Conservation (phyloP, 2,797 vertebrate species). For the Sebastolobus altivelis region DNA sequence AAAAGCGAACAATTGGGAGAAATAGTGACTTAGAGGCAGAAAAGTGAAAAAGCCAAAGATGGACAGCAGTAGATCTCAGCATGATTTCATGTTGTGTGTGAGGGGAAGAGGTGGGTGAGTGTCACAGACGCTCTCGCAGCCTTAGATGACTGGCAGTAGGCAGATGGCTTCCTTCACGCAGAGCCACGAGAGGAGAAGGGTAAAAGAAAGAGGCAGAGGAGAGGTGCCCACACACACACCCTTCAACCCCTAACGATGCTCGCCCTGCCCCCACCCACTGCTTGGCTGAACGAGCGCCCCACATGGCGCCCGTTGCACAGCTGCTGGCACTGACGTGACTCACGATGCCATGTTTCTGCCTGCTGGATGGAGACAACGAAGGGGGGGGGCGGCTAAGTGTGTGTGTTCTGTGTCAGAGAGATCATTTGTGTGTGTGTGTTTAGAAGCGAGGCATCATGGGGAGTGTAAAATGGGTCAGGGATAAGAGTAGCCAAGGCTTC, state of each 20-base stretch:
- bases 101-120: conserved; percentile 59
- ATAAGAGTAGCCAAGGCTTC: conserved; percentile 71
- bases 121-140: conserved; percentile 58
- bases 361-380: conserved; percentile 60
- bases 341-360: conserved; percentile 73
- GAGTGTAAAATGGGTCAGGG: conserved; percentile 80
- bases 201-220: conserved; percentile 60
- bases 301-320: conserved; percentile 77
- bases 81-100: conserved; percentile 23
- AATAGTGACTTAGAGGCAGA: not conserved
- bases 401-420: conserved; percentile 18
- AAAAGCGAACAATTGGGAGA: not conserved
- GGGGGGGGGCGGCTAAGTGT: not conserved
- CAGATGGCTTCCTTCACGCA: conserved; percentile 75
- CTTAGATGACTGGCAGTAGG: conserved; percentile 69
- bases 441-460: conserved; percentile 48
- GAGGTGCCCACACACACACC: conserved; percentile 60
- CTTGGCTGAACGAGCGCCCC: conserved; percentile 71
- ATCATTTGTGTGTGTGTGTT: conserved; percentile 50
- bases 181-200: conserved; percentile 44
- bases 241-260: conserved; percentile 54
- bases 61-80: conserved; percentile 36
- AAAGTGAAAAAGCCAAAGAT: conserved; percentile 12
- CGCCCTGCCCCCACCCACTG: conserved; percentile 43
- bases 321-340: conserved; percentile 80